Percentiles rank a stretch among this genome's conserved stretches.
phyloP scores from a whole-genome alignment of 92 coral and sea anemone species.

The Chrysogorgia sp. region DNA sequence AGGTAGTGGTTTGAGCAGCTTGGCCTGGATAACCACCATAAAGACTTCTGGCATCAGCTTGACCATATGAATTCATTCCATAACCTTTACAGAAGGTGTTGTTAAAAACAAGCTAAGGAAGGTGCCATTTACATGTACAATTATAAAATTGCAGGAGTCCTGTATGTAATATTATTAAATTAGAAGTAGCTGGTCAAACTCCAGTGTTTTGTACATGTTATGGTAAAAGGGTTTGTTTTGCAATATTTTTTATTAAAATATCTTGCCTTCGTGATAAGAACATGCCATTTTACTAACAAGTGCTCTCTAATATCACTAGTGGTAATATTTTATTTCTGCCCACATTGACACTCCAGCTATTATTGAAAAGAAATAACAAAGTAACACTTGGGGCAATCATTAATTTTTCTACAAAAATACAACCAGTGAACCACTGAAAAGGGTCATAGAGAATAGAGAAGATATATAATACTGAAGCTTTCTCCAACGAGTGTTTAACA shows the following conservation, averaged over 20 bases:
- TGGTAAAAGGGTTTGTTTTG: too few relatives aligned
- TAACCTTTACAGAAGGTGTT: too few relatives aligned
- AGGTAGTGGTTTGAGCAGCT: conserved; percentile 36
- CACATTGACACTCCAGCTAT: conserved; percentile 63
- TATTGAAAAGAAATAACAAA: conserved; percentile 19
- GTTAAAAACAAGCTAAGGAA: too few relatives aligned
- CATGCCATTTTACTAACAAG: background rate
- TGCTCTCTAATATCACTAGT: conserved; percentile 6
- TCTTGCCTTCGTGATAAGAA: background rate
- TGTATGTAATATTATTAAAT: too few relatives aligned
- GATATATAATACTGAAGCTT: too few relatives aligned
- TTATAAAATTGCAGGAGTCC: too few relatives aligned
- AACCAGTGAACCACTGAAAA: too few relatives aligned
- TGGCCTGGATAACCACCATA: conserved; percentile 65
- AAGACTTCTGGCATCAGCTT: conserved; percentile 42
- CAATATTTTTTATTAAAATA: background rate
- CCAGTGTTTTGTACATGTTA: too few relatives aligned
- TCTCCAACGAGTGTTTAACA: too few relatives aligned
- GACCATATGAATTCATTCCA: conserved; percentile 52
- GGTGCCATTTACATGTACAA: too few relatives aligned
- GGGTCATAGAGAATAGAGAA: too few relatives aligned
- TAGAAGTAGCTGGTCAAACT: too few relatives aligned
- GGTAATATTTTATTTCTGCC: conserved; percentile 60
- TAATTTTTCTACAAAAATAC: background rate
- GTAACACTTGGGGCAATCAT: conserved; percentile 33